Evolutionary conservation across 2,888 invertebrate genomes (phyloP).

Genomic region (Homarus gammarus): DNA sequence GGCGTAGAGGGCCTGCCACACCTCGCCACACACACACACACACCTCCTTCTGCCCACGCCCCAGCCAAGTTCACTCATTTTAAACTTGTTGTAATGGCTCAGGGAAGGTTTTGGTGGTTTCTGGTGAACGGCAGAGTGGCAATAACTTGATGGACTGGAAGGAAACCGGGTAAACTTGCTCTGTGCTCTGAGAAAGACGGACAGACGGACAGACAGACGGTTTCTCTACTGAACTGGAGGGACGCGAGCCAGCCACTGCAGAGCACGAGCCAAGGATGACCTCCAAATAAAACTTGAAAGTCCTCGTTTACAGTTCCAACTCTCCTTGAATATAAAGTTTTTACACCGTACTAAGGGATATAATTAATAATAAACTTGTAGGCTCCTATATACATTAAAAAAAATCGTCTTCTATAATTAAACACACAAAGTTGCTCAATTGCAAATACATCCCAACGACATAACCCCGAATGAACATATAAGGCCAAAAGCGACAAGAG

Average conservation of each 20-base stretch:
- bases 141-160: not conserved
- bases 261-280: not conserved
- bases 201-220: too few species aligned
- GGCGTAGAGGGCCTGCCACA: not conserved
- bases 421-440: not conserved
- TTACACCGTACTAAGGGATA: too few species aligned
- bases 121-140: constrained; percentile 10
- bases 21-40: not conserved
- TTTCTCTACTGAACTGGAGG: too few species aligned
- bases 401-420: not conserved
- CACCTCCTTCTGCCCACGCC: not conserved
- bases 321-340: too few species aligned
- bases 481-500: constrained; percentile 21
- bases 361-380: too few species aligned
- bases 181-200: too few species aligned
- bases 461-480: constrained; percentile 11
- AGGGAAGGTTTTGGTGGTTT: constrained; percentile 27
- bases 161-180: not conserved
- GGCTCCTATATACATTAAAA: not conserved
- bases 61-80: not conserved
- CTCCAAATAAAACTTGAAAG: too few species aligned
- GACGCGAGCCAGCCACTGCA: too few species aligned
- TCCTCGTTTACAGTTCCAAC: too few species aligned
- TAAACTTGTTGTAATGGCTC: constrained; percentile 25
- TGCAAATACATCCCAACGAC: constrained; percentile 19